Conservation (phyloP, 2,888 invertebrate genomes). For the Hirtodrosophila alboralis region DNA sequence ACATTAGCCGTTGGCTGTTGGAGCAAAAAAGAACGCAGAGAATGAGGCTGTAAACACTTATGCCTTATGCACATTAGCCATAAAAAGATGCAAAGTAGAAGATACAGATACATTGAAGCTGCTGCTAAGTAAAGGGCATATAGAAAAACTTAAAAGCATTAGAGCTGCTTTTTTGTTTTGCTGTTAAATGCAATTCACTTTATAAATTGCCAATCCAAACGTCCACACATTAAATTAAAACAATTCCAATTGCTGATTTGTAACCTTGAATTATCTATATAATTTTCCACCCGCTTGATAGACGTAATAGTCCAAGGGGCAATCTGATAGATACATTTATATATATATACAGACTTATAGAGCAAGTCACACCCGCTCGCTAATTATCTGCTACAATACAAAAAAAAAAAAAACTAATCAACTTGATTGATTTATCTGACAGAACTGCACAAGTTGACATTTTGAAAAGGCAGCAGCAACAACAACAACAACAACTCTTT, state of each 20-base stretch:
- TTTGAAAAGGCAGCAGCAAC: constrained; percentile 53
- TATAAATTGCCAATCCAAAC: constrained; percentile 42
- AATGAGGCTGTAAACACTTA: constrained; percentile 18
- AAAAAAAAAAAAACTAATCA: constrained; percentile 78
- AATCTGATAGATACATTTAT: not conserved
- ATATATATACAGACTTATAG: constrained; percentile 17
- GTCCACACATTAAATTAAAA: constrained; percentile 44
- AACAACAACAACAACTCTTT: constrained; percentile 39
- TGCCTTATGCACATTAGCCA: constrained; percentile 46
- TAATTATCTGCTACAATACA: constrained; percentile 73
- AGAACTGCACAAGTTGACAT: constrained; percentile 76
- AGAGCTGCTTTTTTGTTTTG: constrained; percentile 12
- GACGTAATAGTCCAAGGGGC: constrained; percentile 10
- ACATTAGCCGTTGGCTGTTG: constrained; percentile 69
- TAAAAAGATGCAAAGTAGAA: constrained; percentile 36
- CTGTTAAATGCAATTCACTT: constrained; percentile 34
- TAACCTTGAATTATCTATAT: constrained; percentile 68
- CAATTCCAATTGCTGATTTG: constrained; percentile 37
- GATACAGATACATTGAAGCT: constrained; percentile 45
- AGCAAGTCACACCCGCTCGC: constrained; percentile 68
- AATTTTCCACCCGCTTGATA: constrained; percentile 60
- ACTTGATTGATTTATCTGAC: constrained; percentile 82
- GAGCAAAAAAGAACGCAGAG: constrained; percentile 1
- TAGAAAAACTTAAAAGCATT: constrained; percentile 18
- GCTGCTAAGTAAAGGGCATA: constrained; percentile 3